Evolutionary conservation across 2,888 invertebrate species (phyloP), one percentile per base, ranked within the genome.

Genomic region (Mantis religiosa): DNA sequence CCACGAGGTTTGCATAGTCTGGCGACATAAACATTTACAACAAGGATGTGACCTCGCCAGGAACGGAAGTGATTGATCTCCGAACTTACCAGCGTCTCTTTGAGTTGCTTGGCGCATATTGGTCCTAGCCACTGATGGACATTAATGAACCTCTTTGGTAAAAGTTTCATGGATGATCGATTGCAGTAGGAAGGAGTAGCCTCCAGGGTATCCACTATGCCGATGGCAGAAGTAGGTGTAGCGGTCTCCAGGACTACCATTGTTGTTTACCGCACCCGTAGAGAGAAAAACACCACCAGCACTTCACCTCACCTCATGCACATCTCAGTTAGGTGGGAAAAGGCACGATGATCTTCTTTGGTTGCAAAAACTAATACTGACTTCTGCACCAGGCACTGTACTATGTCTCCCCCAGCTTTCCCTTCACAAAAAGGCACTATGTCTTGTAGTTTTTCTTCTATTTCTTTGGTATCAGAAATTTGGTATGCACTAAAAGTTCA

Each of bases 41-140:
- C 9, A 41, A 41, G 9, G 9, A 12, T 41, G 41, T 12, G 12
- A 41, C 9, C 41, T 12, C 12, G 12, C 1, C 34, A 34, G 41
- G 41, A n/a, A 28, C 41, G 82, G 14, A 27, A 82, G 28, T 71
- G 25, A 20, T 71, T 71, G 25, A 71, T 3, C 54, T 71, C 25
- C 15, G 14, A 12, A 89, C 89, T 84, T 89, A 94, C 94, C 91
- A 94, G 93, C 89, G 94, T 93, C 91, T 94, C 94, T 92, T 94
- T 94, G 89, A 94, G 95, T 89, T 93, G 92, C 91, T 93, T 93
- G 90, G 92, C 92, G 89, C 92, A 92, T 90, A 93, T 92, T 91
- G 98, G 98, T 92, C 97, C 97, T 93, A 98, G 94, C 97, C 97
- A 97, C 94, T 97, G 97, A 94, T 98, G 98, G 93, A 98, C 95